A percentile compares a stretch with the other conserved stretches of the same genome.
These are phyloP conservation scores for Goniozus legneri DNA, from an alignment of 1,140 invertebrate species.

Conservation along the genomic window DNA sequence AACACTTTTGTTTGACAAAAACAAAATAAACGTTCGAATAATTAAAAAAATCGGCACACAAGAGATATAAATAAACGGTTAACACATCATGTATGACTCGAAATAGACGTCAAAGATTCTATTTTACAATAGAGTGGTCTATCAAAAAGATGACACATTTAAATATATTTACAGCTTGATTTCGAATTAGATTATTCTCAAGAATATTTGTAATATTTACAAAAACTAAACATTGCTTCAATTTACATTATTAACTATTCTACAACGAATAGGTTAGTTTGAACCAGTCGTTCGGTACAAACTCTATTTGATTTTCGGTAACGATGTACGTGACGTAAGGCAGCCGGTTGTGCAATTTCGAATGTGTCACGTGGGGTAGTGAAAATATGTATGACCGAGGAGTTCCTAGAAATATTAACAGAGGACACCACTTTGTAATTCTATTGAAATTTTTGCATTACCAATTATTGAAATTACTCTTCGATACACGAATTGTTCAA, in stretches of 20 bases:
- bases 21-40: slow-evolving; percentile 4
- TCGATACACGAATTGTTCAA: too few relatives aligned
- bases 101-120: slow-evolving; percentile 41
- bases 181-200: background rate
- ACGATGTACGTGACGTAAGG: slow-evolving; percentile 25
- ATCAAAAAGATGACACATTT: slow-evolving; percentile 5
- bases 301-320: slow-evolving; percentile 13
- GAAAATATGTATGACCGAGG: too few relatives aligned
- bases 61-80: slow-evolving; percentile 51
- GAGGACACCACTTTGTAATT: too few relatives aligned
- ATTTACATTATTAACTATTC: background rate
- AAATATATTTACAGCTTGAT: background rate
- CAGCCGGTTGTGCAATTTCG: slow-evolving; percentile 9
- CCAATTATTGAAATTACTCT: too few relatives aligned
- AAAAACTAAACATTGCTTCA: background rate
- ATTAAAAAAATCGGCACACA: slow-evolving; percentile 29
- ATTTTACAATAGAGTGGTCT: slow-evolving; percentile 2
- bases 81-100: slow-evolving; percentile 38
- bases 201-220: background rate
- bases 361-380: too few relatives aligned
- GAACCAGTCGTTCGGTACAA: slow-evolving; percentile 1
- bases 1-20: background rate
- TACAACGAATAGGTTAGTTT: slow-evolving; percentile 18
- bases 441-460: too few relatives aligned
- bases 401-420: too few relatives aligned